These are phyloP conservation scores for Drosophila siamana DNA, from an alignment of 2,888 invertebrate genomes.

Conservation along the genomic window DNA sequence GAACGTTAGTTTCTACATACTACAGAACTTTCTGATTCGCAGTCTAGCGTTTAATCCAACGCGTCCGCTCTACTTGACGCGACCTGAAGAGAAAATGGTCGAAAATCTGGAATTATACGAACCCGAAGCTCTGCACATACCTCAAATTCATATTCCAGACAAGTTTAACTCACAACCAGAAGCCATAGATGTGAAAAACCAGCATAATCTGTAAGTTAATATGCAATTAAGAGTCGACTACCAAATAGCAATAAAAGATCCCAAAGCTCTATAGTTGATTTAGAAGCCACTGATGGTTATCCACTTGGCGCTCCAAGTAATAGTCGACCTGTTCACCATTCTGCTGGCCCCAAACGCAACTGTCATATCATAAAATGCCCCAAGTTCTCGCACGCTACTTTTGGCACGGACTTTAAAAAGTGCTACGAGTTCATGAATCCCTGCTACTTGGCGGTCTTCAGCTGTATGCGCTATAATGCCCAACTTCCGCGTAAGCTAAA, in stretches of 20 bases:
- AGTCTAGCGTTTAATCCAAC: constrained; percentile 19
- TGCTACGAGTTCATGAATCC: constrained; percentile 43
- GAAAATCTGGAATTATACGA: neutral
- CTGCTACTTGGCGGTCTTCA: constrained; percentile 45
- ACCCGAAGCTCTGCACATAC: constrained; percentile 7
- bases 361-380: constrained; percentile 52
- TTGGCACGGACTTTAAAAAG: constrained; percentile 41
- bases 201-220: neutral
- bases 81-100: neutral
- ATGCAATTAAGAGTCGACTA: constrained; percentile 3
- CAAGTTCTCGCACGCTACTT: constrained; percentile 22
- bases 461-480: constrained; percentile 40
- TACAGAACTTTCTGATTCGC: constrained; percentile 45
- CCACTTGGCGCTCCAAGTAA: neutral
- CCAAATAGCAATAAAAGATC: neutral
- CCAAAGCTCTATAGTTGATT: neutral
- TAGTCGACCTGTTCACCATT: neutral
- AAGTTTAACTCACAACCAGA: neutral
- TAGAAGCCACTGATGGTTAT: neutral
- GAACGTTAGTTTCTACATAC: constrained; percentile 32
- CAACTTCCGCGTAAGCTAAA: constrained; percentile 41
- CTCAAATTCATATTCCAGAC: constrained; percentile 3
- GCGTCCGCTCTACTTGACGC: neutral
- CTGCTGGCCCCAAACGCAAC: constrained; percentile 24
- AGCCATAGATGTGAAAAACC: neutral